phyloP scores from a whole-genome alignment of 2,113 vertebrate species.

The Zootoca vivipara region DNA sequence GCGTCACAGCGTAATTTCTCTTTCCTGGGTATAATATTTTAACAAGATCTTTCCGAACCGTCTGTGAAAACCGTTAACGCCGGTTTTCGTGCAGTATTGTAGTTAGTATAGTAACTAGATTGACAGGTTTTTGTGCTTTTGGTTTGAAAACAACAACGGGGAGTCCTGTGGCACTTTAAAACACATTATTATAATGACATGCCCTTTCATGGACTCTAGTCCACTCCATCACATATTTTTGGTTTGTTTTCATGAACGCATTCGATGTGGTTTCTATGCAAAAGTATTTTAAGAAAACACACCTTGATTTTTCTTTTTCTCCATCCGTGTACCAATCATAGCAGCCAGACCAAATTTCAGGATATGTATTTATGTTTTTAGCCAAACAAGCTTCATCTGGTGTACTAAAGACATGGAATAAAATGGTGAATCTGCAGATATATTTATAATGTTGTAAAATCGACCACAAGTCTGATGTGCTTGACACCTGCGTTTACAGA shows the following conservation, averaged over 20 bases:
- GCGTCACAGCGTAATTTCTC: not conserved
- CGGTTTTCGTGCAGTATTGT: not conserved
- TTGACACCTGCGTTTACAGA: not conserved
- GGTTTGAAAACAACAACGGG: not conserved
- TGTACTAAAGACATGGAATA: not conserved
- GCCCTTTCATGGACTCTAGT: not conserved
- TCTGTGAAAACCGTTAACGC: not conserved
- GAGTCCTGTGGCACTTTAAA: not conserved
- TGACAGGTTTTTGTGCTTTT: slow-evolving; percentile 17
- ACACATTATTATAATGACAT: not conserved
- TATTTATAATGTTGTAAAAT: not conserved
- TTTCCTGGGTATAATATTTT: not conserved
- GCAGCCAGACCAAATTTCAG: not conserved
- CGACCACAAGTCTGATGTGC: not conserved
- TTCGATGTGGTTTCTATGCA: not conserved
- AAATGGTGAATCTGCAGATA: not conserved
- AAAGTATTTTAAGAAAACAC: not conserved
- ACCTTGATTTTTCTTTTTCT: not conserved
- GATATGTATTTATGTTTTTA: not conserved
- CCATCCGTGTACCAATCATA: too few species aligned
- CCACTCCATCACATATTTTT: slow-evolving; percentile 3
- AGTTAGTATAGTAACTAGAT: slow-evolving; percentile 9
- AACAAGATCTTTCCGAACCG: slow-evolving; percentile 14
- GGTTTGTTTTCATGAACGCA: slow-evolving; percentile 29
- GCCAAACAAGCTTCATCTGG: not conserved